Base-by-base conservation (phyloP, 2,113 vertebrate species). In the Caloenas nicobarica region DNA sequence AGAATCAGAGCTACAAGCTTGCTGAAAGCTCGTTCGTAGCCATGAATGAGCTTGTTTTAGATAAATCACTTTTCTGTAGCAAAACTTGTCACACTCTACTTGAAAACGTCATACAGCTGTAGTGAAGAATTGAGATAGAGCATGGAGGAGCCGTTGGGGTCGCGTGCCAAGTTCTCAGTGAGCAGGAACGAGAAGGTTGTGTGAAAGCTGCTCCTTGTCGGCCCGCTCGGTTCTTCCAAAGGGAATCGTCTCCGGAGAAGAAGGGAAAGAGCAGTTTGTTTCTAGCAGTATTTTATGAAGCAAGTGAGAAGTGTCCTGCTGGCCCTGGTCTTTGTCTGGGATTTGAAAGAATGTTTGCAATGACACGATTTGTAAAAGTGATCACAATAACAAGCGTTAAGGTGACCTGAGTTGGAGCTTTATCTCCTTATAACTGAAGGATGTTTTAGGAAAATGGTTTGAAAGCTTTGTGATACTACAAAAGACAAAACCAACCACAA, bases 201-300 rank as follows among this genome's bases (percentile, higher is more conserved):
- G 14, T 34, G n/a, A 24, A 77, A 46, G 46, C 29, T 80, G 25
- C 40, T 90, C 4, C 0, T 44, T 76, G 22, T 76, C 50, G 85
- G 34, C 29, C 24, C 1, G 3, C 31, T 89, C 0, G 0, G 0
- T 48, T 48, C 4, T 61, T 74, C 81, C 26, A 14, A 26, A 74
- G 29, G 26, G 6, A 29, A 38, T 21, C 28, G n/a, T 68, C 25
- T 17, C 46, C 40, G n/a, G 21, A 76, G 34, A 28, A 62, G 54
- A 57, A 69, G 17, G 31, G 24, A 89, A 60, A 58, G 8, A 57
- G 36, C 22, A 11, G 6, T 54, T 88, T 51, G 7, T 72, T 89
- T 44, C 46, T 72, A 66, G 33, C 16, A 38, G 40, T 36, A 7
- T 57, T 73, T 93, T 53, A 31, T 51, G 42, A 77, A 69, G 21